Evolutionary conservation across 2,797 vertebrate species (phyloP), one percentile per base, ranked within the genome.

Genomic region (Danio aesculapii): DNA sequence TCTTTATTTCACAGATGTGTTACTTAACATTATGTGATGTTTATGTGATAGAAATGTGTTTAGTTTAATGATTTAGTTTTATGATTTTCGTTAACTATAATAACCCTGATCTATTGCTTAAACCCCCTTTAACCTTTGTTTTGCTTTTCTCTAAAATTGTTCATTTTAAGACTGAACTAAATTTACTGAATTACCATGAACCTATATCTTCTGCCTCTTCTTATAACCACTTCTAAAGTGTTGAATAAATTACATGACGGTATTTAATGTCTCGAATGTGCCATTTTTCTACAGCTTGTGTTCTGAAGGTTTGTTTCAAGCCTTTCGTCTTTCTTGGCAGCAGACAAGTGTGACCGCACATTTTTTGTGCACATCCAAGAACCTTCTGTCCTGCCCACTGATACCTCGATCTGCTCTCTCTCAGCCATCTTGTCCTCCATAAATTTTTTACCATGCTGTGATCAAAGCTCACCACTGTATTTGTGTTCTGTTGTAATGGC

Each of bases 351-450:
- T 85, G 62, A 82, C 52, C 53, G 61, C 67, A 80, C 39, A 14
- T 82, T 78, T 84, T 30, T 75, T 53, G 43, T 46, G 55, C 94
- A 96, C 81, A 94, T 97, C 64, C 97, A 98, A 96, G 97, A 97
- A 89, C 81, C 57, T 57, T 79, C 66, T 58, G 72, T 64, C 75
- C 75, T 71, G 55, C 75, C 63, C 66, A 77, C 44, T 75, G 75
- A 53, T 76, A 62, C 87, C 84, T 71, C 85, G 85, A 79, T 67
- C 84, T 84, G 88, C 83, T 66, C 59, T 75, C 62, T 58, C 49
- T 70, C 57, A 66, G 59, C 79, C 69, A 82, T 81, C 77, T 82
- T 71, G 68, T 83, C 88, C 87, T 90, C 92, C 88, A 92, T 91
- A 91, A 90, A 91, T 91, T 91, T 92, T 92, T 93, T 87, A 91